phyloP scores from a whole-genome alignment of 1,140 invertebrate genomes.

The Hetaerina americana region DNA sequence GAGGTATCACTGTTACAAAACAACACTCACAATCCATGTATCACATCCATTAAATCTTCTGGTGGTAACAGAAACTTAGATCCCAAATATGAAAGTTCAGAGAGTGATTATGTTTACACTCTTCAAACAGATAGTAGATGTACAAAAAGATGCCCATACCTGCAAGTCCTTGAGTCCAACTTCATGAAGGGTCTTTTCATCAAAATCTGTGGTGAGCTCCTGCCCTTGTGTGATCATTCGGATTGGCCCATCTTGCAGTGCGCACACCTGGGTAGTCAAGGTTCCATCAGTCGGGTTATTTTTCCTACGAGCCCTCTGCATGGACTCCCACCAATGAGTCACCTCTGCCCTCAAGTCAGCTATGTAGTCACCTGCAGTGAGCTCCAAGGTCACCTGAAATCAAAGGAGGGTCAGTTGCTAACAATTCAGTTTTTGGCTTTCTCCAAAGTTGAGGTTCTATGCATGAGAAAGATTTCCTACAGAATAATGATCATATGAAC shows the following conservation, averaged over 20 bases:
- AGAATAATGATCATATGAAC: no score
- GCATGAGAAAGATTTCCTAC: no score
- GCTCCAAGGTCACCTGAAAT: conserved; percentile 41
- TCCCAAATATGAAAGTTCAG: no score
- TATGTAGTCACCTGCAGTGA: conserved; percentile 69
- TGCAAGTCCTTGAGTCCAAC: conserved; percentile 78
- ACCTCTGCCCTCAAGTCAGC: conserved; percentile 86
- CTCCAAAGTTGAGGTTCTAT: no score
- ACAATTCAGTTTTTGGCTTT: no score
- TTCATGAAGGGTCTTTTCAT: conserved; percentile 77
- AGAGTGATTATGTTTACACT: no score
- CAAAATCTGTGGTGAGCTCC: conserved; percentile 83
- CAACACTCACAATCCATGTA: neutral
- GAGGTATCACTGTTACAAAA: no score
- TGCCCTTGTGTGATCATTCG: conserved; percentile 88
- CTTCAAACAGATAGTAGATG: no score
- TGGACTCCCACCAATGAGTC: conserved; percentile 77
- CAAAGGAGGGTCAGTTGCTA: no score
- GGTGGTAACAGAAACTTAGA: neutral
- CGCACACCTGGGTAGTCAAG: conserved; percentile 39
- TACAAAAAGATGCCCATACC: conserved; percentile 38
- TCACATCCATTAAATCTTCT: neutral
- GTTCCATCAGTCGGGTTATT: conserved; percentile 4
- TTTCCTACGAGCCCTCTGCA: conserved; percentile 31
- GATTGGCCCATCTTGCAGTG: conserved; percentile 63